A percentile compares a stretch with the other conserved stretches of the same genome.
Evolutionary conservation across 2,797 vertebrate genomes (phyloP).

Genomic region (Poecilia picta): DNA sequence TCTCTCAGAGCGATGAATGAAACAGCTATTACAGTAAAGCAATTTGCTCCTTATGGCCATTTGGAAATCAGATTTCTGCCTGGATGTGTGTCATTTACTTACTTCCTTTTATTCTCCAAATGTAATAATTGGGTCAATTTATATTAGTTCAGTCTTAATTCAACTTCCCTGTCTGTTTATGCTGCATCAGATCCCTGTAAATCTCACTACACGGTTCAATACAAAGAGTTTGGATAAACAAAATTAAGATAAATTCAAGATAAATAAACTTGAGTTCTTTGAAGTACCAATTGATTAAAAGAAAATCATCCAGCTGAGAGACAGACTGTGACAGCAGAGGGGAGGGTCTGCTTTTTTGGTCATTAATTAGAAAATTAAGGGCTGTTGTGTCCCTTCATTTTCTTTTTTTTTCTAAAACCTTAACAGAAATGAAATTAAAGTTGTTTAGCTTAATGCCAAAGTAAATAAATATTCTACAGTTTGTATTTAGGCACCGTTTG

Average conservation of each 20-base stretch:
- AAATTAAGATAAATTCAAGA: neutral
- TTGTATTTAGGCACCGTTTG: neutral
- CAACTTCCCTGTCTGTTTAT: neutral
- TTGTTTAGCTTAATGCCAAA: neutral
- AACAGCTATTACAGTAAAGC: conserved; percentile 14
- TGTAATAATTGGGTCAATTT: neutral
- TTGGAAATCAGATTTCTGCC: conserved; percentile 20
- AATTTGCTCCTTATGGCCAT: conserved; percentile 11
- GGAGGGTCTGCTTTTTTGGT: too few relatives aligned
- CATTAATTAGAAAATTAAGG: neutral
- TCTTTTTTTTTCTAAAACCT: neutral
- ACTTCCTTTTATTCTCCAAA: neutral
- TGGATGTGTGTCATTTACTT: conserved; percentile 3
- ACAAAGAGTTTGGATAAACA: neutral
- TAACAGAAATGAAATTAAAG: neutral
- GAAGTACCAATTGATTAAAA: neutral
- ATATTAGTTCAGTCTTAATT: neutral
- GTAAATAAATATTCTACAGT: neutral
- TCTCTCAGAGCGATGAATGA: conserved; percentile 39
- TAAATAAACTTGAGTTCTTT: neutral
- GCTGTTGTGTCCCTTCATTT: neutral
- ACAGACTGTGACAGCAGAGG: neutral
- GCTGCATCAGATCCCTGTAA: too few relatives aligned
- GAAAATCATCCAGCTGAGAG: neutral
- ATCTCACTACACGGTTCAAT: neutral